Base-by-base conservation (phyloP, 2,888 invertebrate genomes). In the Cerastis leucographa region DNA sequence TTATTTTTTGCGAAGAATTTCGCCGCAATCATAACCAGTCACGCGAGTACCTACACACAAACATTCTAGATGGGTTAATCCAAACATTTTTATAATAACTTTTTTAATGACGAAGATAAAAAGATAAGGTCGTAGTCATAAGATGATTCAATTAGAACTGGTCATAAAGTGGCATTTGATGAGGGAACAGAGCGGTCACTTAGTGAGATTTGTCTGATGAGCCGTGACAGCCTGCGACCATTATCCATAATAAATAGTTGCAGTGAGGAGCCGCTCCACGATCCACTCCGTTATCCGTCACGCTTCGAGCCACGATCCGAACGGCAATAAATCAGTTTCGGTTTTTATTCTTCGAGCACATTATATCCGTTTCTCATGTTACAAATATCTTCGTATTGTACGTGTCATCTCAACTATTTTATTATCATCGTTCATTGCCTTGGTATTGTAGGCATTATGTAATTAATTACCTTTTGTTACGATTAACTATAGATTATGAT, bases 1-100 rank as follows among this genome's bases (percentile, higher is more conserved):
- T 93, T 90, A 91, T 94, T 95, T 88, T 93, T 94, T 94, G 90
- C 89, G 86, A 93, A 93, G 93, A 95, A 95, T 95, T 94, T 94
- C 84, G 85, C 84, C 88, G 90, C 91, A 92, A 93, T 92, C 91
- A 91, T 91, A 90, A 87, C 84, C 88, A 91, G 95, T 94, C 95
- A 96, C 96, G 95, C 96, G 89, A 94, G 83, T 80, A 82, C n/a
- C n/a, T n/a, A n/a, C 80, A 88, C 80, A 84, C 83, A 87, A 90
- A 89, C 81, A 85, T 85, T 89, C 81, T 74, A 82, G 64, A 75
- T 87, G 80, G 74, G 80, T 84, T 80, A 84, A 84, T 78, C 54
- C 61, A 54, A 71, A 71, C 61, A 79, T 71, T 81, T 74, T 49
- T n/a, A 35, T 70, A 72, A 73, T 73, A 42, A 72, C 29, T 73